phyloP scores from a whole-genome alignment of 2,113 vertebrate genomes.

The Jaculus jaculus region DNA sequence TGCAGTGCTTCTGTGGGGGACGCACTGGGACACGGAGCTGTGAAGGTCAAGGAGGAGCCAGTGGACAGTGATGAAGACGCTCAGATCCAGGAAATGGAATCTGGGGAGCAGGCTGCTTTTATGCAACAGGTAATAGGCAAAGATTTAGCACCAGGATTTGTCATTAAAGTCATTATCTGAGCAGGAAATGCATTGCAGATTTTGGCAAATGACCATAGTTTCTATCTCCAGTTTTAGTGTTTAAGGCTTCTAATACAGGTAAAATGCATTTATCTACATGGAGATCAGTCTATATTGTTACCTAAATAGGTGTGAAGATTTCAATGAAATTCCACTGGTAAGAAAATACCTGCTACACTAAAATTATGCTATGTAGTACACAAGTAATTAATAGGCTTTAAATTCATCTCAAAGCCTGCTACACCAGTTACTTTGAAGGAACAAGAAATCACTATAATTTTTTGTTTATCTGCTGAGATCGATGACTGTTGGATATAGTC shows the following conservation, averaged over 20 bases:
- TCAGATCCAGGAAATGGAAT: conserved; percentile 90
- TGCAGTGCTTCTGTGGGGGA: conserved; percentile 86
- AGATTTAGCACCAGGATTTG: conserved; percentile 93
- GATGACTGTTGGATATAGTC: conserved; percentile 75
- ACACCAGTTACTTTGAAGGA: conserved; percentile 74
- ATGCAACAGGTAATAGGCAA: conserved; percentile 98
- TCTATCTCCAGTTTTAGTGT: conserved; percentile 75
- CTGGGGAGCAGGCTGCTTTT: conserved; percentile 93
- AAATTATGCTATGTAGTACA: conserved; percentile 71
- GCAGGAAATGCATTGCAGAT: conserved; percentile 66
- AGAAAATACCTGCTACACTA: conserved; percentile 78
- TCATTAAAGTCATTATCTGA: conserved; percentile 98
- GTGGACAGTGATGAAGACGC: conserved; percentile 94
- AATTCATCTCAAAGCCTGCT: conserved; percentile 75
- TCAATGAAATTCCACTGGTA: conserved; percentile 77
- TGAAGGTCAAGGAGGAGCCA: conserved; percentile 97
- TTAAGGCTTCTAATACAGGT: conserved; percentile 73
- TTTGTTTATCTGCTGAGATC: conserved; percentile 83
- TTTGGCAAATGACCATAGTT: conserved; percentile 75
- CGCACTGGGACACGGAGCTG: conserved; percentile 89
- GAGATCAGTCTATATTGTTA: conserved; percentile 50
- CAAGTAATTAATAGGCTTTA: conserved; percentile 70
- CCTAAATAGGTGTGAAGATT: conserved; percentile 76
- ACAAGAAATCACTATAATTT: conserved; percentile 67
- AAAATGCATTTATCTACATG: conserved; percentile 72